Base-by-base conservation (phyloP, 2,888 invertebrate species). In the Muschampia plurimacula region DNA sequence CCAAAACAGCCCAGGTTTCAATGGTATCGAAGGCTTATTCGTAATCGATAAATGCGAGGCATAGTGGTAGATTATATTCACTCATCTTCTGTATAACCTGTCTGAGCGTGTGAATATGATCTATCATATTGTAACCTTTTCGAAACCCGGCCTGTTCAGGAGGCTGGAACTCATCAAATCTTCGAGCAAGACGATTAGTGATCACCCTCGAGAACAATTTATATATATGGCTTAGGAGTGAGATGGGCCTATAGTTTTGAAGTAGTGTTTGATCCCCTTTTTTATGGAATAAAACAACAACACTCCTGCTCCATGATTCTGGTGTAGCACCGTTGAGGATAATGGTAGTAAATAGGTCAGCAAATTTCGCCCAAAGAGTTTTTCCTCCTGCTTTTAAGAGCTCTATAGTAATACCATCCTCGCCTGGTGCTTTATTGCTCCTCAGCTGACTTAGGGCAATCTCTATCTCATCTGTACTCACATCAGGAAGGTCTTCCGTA, bases 11-110 rank as follows among this genome's bases (percentile, higher is more conserved):
- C 74, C 74, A 76, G 32, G 74, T 76, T 55, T 77, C 76, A 62
- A 77, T 72, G 32, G 66, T 74, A 64, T 76, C 74, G n/a, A 77
- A 77, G 62, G 75, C 76, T 67, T 77, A 55, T n/a, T 55, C 66
- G 12, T 44, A 63, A 39, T 65, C 65, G 10, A 49, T 32, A 32
- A 65, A 65, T n/a, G 49, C 65, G 0, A 49, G 13, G 32, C 65
- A 65, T 2, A 65, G 32, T 10, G 65, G 32, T 7, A 15, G 49
- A 32, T 65, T 65, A 49, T 65, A 65, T 44, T 65, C 65, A 12
- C 32, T 10, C 0, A 49, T 49, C 46, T 65, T 65, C 12, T 65
- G 49, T n/a, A 65, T 65, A 32, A 49, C 49, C n/a, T 65, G 32
- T 28, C 32, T 5, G n/a, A 65, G 15, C 15, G 49, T 49, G 2